Percentiles rank a stretch among this genome's conserved stretches.
Conservation (phyloP, 1,140 invertebrate species). For the Doryteuthis pealeii region DNA sequence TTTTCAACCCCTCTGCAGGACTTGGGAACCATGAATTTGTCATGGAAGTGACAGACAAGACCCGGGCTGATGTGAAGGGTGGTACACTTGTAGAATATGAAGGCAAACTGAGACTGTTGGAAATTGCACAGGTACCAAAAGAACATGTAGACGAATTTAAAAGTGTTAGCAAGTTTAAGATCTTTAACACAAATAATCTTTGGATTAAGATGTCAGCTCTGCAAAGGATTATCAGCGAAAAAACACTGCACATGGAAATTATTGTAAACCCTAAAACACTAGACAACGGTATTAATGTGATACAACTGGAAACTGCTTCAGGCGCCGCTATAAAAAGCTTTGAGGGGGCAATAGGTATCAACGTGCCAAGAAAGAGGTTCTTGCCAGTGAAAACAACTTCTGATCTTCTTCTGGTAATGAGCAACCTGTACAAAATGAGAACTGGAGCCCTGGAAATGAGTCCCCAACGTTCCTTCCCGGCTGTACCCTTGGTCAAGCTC, state of each 20-base stretch:
- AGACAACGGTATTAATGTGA: slow-evolving; percentile 87
- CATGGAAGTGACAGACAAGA: slow-evolving; percentile 99
- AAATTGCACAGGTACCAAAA: slow-evolving; percentile 98
- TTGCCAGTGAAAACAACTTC: slow-evolving; percentile 99
- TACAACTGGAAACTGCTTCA: slow-evolving; percentile 97
- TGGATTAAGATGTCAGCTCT: slow-evolving; percentile 94
- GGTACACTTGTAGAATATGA: slow-evolving; percentile 98
- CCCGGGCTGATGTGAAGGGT: slow-evolving; percentile 81
- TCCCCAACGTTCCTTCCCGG: slow-evolving; percentile 86
- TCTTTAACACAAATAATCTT: slow-evolving; percentile 99
- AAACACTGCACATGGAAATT: slow-evolving; percentile 91
- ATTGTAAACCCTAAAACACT: slow-evolving; percentile 95
- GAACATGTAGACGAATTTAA: slow-evolving; percentile 97
- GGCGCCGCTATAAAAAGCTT: slow-evolving; percentile 99
- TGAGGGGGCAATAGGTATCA: slow-evolving; percentile 84
- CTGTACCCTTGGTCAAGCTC: slow-evolving; percentile 93
- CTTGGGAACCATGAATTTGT: slow-evolving; percentile 75
- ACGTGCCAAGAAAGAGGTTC: slow-evolving; percentile 94
- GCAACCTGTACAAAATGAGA: slow-evolving; percentile 89
- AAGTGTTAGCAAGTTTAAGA: slow-evolving; percentile 93
- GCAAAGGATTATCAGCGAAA: slow-evolving; percentile 77
- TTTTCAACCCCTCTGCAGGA: slow-evolving; percentile 76
- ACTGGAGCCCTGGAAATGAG: slow-evolving; percentile 93
- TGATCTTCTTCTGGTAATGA: slow-evolving; percentile 96
- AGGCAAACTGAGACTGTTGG: slow-evolving; percentile 88